Evolutionary conservation across 2,888 invertebrate species (phyloP).

Genomic region (Opisthograptis luteolata): DNA sequence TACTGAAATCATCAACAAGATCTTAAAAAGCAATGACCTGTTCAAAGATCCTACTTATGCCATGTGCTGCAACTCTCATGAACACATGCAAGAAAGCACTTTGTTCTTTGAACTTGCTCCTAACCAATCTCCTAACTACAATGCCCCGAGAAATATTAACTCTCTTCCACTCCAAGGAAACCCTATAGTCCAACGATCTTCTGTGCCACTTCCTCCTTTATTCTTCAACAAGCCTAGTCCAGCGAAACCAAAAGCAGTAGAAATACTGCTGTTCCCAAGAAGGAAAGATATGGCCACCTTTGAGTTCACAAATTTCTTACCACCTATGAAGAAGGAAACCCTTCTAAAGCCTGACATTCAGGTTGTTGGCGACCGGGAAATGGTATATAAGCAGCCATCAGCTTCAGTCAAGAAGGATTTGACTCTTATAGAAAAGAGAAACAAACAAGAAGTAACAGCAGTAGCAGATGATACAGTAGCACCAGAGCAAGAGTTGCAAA

Average conservation of each 20-base stretch:
- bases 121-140: conserved; percentile 39
- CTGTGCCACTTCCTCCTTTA: not conserved
- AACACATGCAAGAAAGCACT: conserved; percentile 61
- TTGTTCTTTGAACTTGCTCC: conserved; percentile 60
- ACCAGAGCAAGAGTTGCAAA: conserved; percentile 35
- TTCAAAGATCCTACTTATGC: conserved; percentile 62
- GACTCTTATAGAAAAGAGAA: conserved; percentile 43
- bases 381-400: conserved; percentile 48
- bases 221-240: conserved; percentile 23
- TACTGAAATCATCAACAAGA: conserved; percentile 58
- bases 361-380: conserved; percentile 58
- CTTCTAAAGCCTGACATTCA: conserved; percentile 52
- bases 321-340: conserved; percentile 16
- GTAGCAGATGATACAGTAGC: conserved; percentile 32
- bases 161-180: not conserved
- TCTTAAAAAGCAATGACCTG: conserved; percentile 60
- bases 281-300: conserved; percentile 48
- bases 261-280: conserved; percentile 68
- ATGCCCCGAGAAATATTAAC: conserved; percentile 42
- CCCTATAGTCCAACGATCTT: conserved; percentile 2
- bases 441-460: conserved; percentile 29
- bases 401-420: conserved; percentile 62
- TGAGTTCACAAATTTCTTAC: conserved; percentile 34
- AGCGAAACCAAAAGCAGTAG: conserved; percentile 59
- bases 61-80: conserved; percentile 70